These are phyloP conservation scores for Griposia aprilina DNA, from an alignment of 2,888 invertebrate species.

Conservation along the genomic window DNA sequence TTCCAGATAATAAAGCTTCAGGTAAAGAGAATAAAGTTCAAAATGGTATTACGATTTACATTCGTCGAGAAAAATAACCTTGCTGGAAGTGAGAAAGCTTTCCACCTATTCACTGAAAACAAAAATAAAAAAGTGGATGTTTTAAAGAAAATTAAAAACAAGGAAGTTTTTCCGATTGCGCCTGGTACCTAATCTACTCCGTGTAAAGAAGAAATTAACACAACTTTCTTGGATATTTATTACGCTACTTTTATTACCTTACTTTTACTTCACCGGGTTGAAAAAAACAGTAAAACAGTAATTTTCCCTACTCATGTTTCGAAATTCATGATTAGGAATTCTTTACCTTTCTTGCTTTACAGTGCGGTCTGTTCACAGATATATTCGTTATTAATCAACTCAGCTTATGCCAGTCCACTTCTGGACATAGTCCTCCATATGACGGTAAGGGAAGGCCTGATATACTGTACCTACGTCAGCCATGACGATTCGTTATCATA, in stretches of 20 bases:
- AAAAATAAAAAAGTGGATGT: conserved; percentile 88
- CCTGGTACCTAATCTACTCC: conserved; percentile 87
- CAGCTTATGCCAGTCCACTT: background rate
- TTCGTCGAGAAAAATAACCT: conserved; percentile 82
- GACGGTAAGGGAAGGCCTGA: too few species aligned
- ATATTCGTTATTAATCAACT: background rate
- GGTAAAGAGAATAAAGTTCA: conserved; percentile 76
- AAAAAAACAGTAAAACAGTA: conserved; percentile 77
- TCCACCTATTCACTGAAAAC: conserved; percentile 87
- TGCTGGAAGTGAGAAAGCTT: conserved; percentile 88
- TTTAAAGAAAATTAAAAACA: conserved; percentile 91
- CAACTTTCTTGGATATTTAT: conserved; percentile 90
- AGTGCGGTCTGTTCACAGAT: background rate
- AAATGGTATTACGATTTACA: conserved; percentile 78
- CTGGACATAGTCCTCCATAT: background rate
- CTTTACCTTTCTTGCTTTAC: background rate
- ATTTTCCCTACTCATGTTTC: conserved; percentile 38
- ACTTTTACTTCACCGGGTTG: conserved; percentile 80
- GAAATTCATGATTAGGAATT: conserved; percentile 27
- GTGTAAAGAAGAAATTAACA: conserved; percentile 90
- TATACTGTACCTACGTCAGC: too few species aligned
- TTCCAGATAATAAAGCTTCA: conserved; percentile 79
- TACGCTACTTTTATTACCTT: conserved; percentile 86
- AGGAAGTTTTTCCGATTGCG: conserved; percentile 89
- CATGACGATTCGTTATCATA: background rate